Percentiles rank a stretch among this genome's conserved stretches.
Evolutionary conservation across 2,888 invertebrate genomes (phyloP).

Genomic region (Spodoptera exigua): DNA sequence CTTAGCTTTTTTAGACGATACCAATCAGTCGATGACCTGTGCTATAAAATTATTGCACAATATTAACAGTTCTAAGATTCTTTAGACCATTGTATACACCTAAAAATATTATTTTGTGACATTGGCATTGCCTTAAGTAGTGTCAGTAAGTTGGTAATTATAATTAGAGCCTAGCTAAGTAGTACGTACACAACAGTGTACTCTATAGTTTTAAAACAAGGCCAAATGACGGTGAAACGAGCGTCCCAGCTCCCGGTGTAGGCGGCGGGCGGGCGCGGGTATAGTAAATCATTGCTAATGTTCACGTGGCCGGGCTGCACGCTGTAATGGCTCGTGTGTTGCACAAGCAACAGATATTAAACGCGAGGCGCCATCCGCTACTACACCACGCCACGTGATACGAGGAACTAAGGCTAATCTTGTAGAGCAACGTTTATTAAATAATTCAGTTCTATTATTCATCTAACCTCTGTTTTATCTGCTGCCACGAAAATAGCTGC

Average conservation of each 20-base stretch:
- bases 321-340: slow-evolving; percentile 33
- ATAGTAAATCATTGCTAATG: slow-evolving; percentile 51
- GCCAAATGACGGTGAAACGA: slow-evolving; percentile 1
- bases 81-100: too few species aligned
- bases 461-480: too few species aligned
- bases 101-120: too few species aligned
- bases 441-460: too few species aligned
- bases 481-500: too few species aligned
- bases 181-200: not conserved
- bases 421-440: too few species aligned
- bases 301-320: slow-evolving; percentile 46
- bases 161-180: too few species aligned
- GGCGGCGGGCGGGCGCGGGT: not conserved
- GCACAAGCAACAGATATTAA: slow-evolving; percentile 43
- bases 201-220: slow-evolving; percentile 12
- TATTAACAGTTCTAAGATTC: too few species aligned
- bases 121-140: too few species aligned
- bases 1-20: not conserved
- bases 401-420: not conserved
- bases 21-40: too few species aligned
- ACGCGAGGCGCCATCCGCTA: slow-evolving; percentile 14
- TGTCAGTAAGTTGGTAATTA: too few species aligned
- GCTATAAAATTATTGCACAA: too few species aligned
- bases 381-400: slow-evolving; percentile 7
- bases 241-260: not conserved